Evolutionary conservation across 1,140 invertebrate genomes (phyloP), one percentile per base, ranked within the genome.

Genomic region (Zaprionus camerounensis): DNA sequence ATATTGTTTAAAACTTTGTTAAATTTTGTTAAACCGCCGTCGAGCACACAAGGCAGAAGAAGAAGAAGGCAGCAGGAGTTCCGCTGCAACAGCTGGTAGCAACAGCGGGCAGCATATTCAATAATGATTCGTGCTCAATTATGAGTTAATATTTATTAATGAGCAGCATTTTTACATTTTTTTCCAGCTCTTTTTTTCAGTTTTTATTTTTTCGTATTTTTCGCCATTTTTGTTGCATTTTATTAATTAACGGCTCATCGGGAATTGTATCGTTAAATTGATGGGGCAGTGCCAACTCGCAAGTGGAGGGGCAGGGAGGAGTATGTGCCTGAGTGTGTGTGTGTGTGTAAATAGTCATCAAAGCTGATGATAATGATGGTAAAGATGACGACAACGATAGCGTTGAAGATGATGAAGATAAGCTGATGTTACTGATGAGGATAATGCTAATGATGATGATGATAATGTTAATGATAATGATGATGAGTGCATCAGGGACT

Each of bases 141-240:
- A 87, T 88, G 74, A 88, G 77, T 84, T 87, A 83, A 88, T 88
- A 90, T 81, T 84, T 81, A 88, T 90, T 88, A 88, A 88, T 90
- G 75, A 81, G 85, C 34, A 34, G 65, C 65, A 62, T 55, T 73
- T 76, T 51, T 74, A 64, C 20, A 24, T 51, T 82, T 76, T 71
- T 76, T 74, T 24, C 22, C 55, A 44, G 20, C n/a, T 66, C 28
- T 64, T 66, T 26, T 26, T 66, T 36, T 36, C 15, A 36, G 26
- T 38, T 46, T 46, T 15, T 51, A 17, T 46, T 67, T 34, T 51
- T 71, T 68, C 22, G 65, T 78, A 71, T 71, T 67, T 74, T 78
- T 56, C 26, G 24, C 51, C 20, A 63, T 46, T 63, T 61, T 57
- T 62, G 55, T 66, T 76, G 83, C 80, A 86, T 87, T 75, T 80